Base-by-base conservation (phyloP, 2,113 vertebrate genomes). In the Apteryx owenii region DNA sequence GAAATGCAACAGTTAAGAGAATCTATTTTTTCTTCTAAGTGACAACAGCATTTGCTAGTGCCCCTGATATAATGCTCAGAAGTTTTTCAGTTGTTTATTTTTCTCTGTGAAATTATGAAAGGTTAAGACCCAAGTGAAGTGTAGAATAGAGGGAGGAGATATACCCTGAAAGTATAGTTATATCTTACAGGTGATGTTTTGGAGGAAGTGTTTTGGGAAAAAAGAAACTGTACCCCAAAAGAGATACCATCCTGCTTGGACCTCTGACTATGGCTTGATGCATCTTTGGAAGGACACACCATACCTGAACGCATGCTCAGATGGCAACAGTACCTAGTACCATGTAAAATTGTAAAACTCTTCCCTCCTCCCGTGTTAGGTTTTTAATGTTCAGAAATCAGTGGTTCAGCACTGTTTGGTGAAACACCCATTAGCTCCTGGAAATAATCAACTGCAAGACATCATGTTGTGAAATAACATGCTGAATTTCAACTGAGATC, bases 21-120 rank as follows among this genome's bases (percentile, higher is more conserved):
- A 38, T 38, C 36, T 38, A 38, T 38, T 38, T 38, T 38, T 38
- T 38, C 36, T 38, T 38, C 7, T 46, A 56, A 66, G 28, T 76
- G 79, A 88, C 58, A 40, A 19, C 21, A 82, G 18, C 22, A 44
- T 61, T 91, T 85, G 8, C 16, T 15, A 61, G 13, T 44, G 28
- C 26, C 13, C 77, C 22, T 93, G 65, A 61, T 60, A 56, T n/a
- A 89, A 87, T 53, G 11, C 69, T 51, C 26, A 75, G 16, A 81
- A 90, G 5, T 11, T 88, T 90, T 93, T 75, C 23, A 42, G 56
- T 69, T 86, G 66, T 83, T 82, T 85, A 29, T 80, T 94, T 92
- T 94, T 82, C 50, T 73, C 36, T 77, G n/a, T 64, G 56, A 91
- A 96, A 91, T 87, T 89, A 72, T 28, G 42, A 13, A 81, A 87